phyloP scores from a whole-genome alignment of 1,140 invertebrate genomes.

The Formica exsecta region DNA sequence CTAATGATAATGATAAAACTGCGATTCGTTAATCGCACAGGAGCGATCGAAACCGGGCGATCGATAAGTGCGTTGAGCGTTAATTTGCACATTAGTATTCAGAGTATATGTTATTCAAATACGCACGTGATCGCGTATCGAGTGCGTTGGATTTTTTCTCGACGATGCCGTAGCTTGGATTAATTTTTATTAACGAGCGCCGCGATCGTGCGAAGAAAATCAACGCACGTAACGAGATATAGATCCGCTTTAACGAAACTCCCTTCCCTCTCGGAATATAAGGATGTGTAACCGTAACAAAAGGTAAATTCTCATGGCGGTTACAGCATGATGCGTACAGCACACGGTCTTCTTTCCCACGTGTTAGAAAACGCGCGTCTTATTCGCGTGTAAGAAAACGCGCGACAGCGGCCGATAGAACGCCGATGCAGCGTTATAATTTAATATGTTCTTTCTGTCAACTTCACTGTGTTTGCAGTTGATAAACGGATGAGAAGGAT shows the following conservation, averaged over 20 bases:
- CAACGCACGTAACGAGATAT: constrained; percentile 45
- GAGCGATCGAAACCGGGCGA: background rate
- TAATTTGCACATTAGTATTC: background rate
- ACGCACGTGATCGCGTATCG: background rate
- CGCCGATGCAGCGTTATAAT: constrained; percentile 42
- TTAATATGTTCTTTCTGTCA: constrained; percentile 43
- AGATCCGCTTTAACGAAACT: constrained; percentile 48
- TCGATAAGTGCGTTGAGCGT: background rate
- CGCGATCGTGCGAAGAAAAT: background rate
- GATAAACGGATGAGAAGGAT: background rate
- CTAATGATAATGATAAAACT: background rate
- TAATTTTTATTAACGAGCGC: constrained; percentile 38
- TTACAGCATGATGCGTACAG: constrained; percentile 34
- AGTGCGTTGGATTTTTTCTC: background rate
- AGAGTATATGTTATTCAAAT: background rate
- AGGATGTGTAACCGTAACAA: constrained; percentile 54
- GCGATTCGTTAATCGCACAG: constrained; percentile 33
- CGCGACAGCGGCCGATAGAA: constrained; percentile 52
- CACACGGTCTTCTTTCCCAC: constrained; percentile 64
- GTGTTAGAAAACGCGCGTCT: constrained; percentile 41
- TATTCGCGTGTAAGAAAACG: constrained; percentile 62
- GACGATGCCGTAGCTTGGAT: background rate
- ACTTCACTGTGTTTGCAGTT: constrained; percentile 10
- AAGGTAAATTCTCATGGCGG: constrained; percentile 69
- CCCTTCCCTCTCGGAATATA: background rate